Evolutionary conservation across 2,888 invertebrate genomes (phyloP), one percentile per base, ranked within the genome.

Genomic region (Osmoderma eremita): DNA sequence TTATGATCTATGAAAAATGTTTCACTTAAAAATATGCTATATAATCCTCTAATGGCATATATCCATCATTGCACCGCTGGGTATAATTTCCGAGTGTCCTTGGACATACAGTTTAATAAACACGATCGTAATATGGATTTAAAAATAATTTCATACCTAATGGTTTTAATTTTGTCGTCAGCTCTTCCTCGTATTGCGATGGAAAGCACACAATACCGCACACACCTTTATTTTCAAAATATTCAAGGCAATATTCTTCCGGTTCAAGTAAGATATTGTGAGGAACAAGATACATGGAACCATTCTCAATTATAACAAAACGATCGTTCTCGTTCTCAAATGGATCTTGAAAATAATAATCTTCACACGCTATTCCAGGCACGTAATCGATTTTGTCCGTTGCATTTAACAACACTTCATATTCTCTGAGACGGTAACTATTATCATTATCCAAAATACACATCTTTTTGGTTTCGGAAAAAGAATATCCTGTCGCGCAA

Each of bases 191-290:
- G 13, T 41, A 5, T 48, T 50, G 58, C 10, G 39, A 17, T 3
- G 68, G 68, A 20, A 68, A 68, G 53, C 64, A 68, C 15, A 65
- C 42, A 30, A 64, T 49, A 13, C 49, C 64, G 15, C 58, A 61
- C 42, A 68, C 39, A n/a, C 68, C 68, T 17, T 58, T 51, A 24
- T 58, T 50, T 61, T 42, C 58, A 30, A 68, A 68, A 48, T 68
- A 64, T 42, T 68, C 68, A 10, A 68, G 51, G 39, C 68, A 68
- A 58, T 64, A 65, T n/a, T 64, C 58, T 13, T 41, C 15, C 2
- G 20, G n/a, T 22, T 45, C 20, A 6, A 67, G 13, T 17, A 41
- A 53, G 10, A 53, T 24, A 17, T 63, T 22, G 36, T n/a, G 24
- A 17, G 12, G 3, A 36, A 53, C 13, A 15, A 62, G 3, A 10